phyloP scores from a whole-genome alignment of 2,113 vertebrate genomes.

The Lagopus leucura region DNA sequence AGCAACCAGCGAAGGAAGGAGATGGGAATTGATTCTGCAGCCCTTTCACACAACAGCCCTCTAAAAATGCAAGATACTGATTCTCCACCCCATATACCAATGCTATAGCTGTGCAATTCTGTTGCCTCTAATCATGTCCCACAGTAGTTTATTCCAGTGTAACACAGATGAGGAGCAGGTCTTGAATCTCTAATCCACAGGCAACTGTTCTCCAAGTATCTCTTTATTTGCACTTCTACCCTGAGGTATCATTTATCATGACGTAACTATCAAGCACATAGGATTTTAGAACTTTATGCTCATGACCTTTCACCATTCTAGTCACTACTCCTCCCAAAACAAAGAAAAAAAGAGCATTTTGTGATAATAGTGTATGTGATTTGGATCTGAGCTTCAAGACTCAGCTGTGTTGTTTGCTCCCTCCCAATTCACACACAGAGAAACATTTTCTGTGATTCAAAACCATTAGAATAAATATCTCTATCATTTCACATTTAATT shows the following conservation, averaged over 20 bases:
- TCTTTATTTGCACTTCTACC: conserved; percentile 33
- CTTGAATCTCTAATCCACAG: not conserved
- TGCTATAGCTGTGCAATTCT: not conserved
- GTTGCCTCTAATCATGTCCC: not conserved
- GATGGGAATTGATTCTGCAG: not conserved
- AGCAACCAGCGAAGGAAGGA: not conserved
- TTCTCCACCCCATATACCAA: not conserved
- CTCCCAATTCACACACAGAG: not conserved
- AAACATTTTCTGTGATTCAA: not conserved
- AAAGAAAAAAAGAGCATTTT: not conserved
- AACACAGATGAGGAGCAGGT: not conserved
- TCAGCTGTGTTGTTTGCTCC: not conserved
- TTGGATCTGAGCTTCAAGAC: not conserved
- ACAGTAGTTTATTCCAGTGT: not conserved
- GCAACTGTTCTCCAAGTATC: not conserved
- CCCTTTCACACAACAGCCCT: not conserved
- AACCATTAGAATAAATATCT: not conserved
- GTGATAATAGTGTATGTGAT: not conserved
- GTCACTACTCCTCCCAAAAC: not conserved
- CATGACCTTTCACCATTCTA: not conserved
- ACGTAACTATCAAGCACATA: not conserved
- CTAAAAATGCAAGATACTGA: not conserved
- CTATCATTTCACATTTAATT: not conserved
- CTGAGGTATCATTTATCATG: not conserved
- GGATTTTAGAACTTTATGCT: not conserved